phyloP scores from a whole-genome alignment of 2,888 invertebrate genomes.

The Ophioninae sp. region DNA sequence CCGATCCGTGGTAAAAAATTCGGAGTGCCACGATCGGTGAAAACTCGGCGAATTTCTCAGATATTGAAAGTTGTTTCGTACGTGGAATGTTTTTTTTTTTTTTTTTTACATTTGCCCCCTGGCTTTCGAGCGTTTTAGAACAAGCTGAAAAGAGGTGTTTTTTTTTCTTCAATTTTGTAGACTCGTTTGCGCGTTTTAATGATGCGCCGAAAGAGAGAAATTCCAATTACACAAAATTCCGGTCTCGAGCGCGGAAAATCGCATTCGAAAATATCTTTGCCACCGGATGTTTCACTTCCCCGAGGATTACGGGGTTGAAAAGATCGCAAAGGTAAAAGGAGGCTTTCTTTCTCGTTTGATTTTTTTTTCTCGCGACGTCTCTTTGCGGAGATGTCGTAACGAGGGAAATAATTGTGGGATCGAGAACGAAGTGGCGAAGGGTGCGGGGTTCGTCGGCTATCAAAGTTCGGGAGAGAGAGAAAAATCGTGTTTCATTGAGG shows the following conservation, averaged over 20 bases:
- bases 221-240: background rate
- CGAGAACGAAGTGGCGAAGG: background rate
- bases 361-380: slow-evolving; percentile 30
- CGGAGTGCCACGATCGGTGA: slow-evolving; percentile 72
- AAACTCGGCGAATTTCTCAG: slow-evolving; percentile 63
- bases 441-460: slow-evolving; percentile 14
- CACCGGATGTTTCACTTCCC: background rate
- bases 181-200: background rate
- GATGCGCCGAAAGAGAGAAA: background rate
- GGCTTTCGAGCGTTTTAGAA: background rate
- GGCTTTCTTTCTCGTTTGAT: background rate
- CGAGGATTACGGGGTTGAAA: slow-evolving; percentile 3
- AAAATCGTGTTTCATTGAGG: slow-evolving; percentile 53
- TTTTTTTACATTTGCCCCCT: background rate
- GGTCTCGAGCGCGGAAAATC: background rate
- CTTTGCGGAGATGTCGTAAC: slow-evolving; percentile 37
- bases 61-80: background rate
- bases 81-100: background rate
- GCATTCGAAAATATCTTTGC: background rate
- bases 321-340: background rate
- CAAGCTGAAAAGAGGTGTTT: background rate
- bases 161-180: background rate
- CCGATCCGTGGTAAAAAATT: slow-evolving; percentile 73
- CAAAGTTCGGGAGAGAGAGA: slow-evolving; percentile 23
- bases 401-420: slow-evolving; percentile 28